phyloP scores from a whole-genome alignment of 2,888 invertebrate species.

The Drosophila tanythrix region DNA sequence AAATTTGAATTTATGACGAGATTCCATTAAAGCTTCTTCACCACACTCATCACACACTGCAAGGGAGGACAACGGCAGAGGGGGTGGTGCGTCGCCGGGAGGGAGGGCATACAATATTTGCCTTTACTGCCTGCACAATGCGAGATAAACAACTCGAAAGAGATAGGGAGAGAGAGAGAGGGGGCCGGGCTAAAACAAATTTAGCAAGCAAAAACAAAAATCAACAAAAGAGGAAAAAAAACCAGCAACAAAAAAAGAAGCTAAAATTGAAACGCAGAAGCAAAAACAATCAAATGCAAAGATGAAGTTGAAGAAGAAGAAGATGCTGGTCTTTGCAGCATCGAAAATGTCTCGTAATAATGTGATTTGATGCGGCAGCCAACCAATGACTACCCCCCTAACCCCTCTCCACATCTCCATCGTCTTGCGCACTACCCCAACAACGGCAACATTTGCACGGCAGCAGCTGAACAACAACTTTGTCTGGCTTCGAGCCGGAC shows the following conservation, averaged over 20 bases:
- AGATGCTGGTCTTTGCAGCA: constrained; percentile 38
- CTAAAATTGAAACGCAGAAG: constrained; percentile 45
- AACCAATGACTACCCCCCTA: constrained; percentile 11
- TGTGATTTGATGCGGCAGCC: constrained; percentile 69
- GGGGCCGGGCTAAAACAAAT: constrained; percentile 48
- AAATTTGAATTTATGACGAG: constrained; percentile 84
- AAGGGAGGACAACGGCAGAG: constrained; percentile 15
- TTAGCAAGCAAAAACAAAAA: constrained; percentile 57
- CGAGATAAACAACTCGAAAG: constrained; percentile 54
- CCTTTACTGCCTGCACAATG: constrained; percentile 59
- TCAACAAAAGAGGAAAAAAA: constrained; percentile 29
- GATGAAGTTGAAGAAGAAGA: constrained; percentile 32
- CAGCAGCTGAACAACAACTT: constrained; percentile 70
- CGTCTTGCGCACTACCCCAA: neutral
- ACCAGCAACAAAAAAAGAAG: constrained; percentile 7
- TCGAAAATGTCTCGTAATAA: constrained; percentile 69
- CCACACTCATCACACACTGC: constrained; percentile 62
- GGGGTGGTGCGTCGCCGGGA: neutral
- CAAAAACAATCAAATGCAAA: constrained; percentile 65
- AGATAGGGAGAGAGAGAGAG: constrained; percentile 7
- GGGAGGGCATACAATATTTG: constrained; percentile 66
- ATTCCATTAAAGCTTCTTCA: constrained; percentile 84
- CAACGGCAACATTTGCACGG: constrained; percentile 28
- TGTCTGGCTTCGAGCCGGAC: constrained; percentile 60
- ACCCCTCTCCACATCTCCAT: neutral